Conservation (phyloP, 1,140 invertebrate genomes). For the Melitaea cinxia region DNA sequence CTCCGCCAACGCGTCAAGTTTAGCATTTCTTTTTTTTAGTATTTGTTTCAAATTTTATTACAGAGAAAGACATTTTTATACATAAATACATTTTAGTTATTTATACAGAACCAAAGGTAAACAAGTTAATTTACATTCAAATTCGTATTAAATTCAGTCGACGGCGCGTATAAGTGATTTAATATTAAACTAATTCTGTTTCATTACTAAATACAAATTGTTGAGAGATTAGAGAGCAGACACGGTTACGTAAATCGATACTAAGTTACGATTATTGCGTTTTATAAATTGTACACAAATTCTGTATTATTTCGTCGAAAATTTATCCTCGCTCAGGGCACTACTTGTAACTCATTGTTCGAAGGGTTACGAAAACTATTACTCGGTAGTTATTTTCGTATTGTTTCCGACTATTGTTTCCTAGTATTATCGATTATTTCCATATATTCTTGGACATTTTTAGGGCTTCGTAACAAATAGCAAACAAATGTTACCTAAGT, state of each 20-base stretch:
- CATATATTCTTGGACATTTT: no score
- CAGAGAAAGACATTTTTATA: no score
- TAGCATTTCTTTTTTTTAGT: no score
- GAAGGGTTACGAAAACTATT: neutral
- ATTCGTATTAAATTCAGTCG: neutral
- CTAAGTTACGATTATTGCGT: constrained; percentile 11
- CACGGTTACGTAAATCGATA: constrained; percentile 8
- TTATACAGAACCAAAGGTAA: neutral
- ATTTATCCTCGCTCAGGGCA: neutral
- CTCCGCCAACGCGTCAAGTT: no score
- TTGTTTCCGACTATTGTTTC: no score
- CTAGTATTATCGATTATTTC: no score
- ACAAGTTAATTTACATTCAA: constrained; percentile 25
- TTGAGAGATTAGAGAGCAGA: constrained; percentile 30
- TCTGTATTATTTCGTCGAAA: neutral
- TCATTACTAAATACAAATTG: constrained; percentile 38
- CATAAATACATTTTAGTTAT: neutral
- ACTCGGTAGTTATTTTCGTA: neutral
- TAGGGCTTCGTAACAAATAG: no score
- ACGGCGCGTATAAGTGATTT: constrained; percentile 11
- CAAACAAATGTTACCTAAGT: no score
- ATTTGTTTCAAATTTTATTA: no score
- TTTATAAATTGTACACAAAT: neutral
- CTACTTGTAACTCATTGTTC: constrained; percentile 1
- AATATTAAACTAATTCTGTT: constrained; percentile 17